A percentile compares a stretch with the other conserved stretches of the same genome.
phyloP scores from a whole-genome alignment of 2,888 invertebrate species.

The Ectemnius cavifrons region DNA sequence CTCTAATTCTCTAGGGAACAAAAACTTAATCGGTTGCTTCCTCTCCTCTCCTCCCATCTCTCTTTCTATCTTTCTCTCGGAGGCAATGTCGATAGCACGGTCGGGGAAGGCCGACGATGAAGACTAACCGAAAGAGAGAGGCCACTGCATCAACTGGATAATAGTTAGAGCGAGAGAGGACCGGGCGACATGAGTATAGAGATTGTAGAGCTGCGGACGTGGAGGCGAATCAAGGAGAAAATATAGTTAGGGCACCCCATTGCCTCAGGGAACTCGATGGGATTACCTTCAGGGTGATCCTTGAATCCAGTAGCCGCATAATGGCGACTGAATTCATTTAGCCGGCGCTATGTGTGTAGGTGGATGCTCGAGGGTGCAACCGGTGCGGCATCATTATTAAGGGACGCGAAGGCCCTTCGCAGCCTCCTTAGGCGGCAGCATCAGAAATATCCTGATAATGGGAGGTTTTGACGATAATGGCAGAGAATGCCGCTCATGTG shows the following conservation, averaged over 20 bases:
- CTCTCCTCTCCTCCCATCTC: conserved; percentile 53
- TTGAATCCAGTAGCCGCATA: conserved; percentile 61
- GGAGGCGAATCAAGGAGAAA: conserved; percentile 15
- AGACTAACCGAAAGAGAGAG: conserved; percentile 10
- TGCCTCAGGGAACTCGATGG: conserved; percentile 46
- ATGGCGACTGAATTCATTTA: conserved; percentile 58
- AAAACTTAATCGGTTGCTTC: conserved; percentile 76
- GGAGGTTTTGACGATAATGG: conserved; percentile 33
- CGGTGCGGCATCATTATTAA: conserved; percentile 48
- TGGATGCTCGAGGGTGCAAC: conserved; percentile 38
- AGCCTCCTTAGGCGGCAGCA: conserved; percentile 27
- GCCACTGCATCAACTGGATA: conserved; percentile 7
- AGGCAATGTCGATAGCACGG: too few species aligned
- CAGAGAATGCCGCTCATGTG: conserved; percentile 8
- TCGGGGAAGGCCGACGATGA: too few species aligned
- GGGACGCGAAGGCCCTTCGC: conserved; percentile 32
- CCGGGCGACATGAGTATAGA: too few species aligned
- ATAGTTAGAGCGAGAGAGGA: too few species aligned
- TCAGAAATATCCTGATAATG: conserved; percentile 50
- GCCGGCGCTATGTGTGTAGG: conserved; percentile 39
- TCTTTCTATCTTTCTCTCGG: too few species aligned
- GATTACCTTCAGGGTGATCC: conserved; percentile 63
- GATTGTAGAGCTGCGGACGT: background rate
- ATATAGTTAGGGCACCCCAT: conserved; percentile 35
- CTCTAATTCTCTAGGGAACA: conserved; percentile 71